Base-by-base conservation (phyloP, 92 coral and sea anemone genomes). In the Heteractis magnifica region DNA sequence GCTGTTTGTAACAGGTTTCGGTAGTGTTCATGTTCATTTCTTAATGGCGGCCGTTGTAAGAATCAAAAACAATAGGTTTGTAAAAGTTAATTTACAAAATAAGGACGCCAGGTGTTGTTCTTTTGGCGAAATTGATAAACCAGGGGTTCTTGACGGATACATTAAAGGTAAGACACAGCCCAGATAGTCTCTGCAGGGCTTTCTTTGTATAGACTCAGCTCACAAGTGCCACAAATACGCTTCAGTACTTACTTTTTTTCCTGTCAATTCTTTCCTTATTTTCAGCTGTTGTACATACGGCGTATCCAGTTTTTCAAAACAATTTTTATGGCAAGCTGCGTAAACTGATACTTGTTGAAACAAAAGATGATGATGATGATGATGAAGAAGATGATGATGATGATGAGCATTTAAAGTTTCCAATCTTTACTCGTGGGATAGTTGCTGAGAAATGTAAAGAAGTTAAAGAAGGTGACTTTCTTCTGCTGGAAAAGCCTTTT, bases 321-420 rank as follows among this genome's bases (percentile, higher is more conserved):
- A 49, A 50, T 53, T 84, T 77, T 44, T 87, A 56, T 86, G 90
- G 89, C 23, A 81, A 84, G 72, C 81, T 90, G 15, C 86, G 91
- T 51, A 90, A 90, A 81, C 6, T 90, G 44, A 75, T 87, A 49
- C 56, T 90, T 52, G 64, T 23, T 48, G 89, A 90, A 55, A 81
- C 80, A 41, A 49, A 55, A 75, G 85, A 81, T 26, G 64, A 83
- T 52, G 81, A 76, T 62, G 88, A 80, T 48, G 49, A 73, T 10
- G 79, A 71, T 55, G 79, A 82, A 51, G 77, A 76, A 9, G 62
- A 52, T 3, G 79, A 76, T 76, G 81, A 84, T 59, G 49, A 21
- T 18, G 65, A 51, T 12, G 51, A 64, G 20, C 9, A 41, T 8
- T 14, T 23, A 10, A 10, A 60, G 72, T 50, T 84, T 26, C 20